These are phyloP conservation scores for Scomberomorus guttatus DNA, from an alignment of 2,797 vertebrate genomes.

Conservation along the genomic window DNA sequence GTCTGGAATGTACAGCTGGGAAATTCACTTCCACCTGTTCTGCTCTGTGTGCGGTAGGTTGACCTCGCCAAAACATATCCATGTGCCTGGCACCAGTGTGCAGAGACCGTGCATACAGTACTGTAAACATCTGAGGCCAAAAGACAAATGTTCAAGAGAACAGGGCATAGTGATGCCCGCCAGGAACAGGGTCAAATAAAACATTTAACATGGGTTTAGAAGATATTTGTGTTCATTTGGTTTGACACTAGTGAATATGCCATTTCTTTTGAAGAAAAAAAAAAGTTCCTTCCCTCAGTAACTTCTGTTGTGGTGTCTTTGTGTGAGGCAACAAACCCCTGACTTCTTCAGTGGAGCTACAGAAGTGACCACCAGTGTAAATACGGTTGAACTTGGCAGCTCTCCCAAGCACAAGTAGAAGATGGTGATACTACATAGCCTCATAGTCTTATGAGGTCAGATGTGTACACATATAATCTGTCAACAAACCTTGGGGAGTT, in stretches of 20 bases:
- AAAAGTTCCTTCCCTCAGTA: conserved; percentile 8
- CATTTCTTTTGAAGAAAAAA: not conserved
- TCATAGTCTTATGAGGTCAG: conserved; percentile 5
- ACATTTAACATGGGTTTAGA: not conserved
- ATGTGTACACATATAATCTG: conserved; percentile 6
- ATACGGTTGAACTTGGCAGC: not conserved
- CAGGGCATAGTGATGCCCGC: not conserved
- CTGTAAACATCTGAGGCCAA: conserved; percentile 34
- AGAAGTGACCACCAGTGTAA: conserved; percentile 8
- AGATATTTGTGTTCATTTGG: conserved; percentile 4
- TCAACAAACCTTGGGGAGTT: not conserved
- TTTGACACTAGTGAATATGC: not conserved
- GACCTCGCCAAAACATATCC: conserved; percentile 57
- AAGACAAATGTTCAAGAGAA: conserved; percentile 15
- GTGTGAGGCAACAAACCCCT: conserved; percentile 12
- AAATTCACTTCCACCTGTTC: conserved; percentile 75
- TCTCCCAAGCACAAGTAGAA: not conserved
- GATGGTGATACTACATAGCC: not conserved
- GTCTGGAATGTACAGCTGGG: conserved; percentile 69
- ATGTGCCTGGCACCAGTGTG: conserved; percentile 29
- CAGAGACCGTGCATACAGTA: conserved; percentile 10
- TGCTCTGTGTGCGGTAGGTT: conserved; percentile 26
- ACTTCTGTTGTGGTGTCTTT: conserved; percentile 14
- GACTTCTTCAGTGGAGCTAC: conserved; percentile 10
- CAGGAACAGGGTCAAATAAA: not conserved